Conservation (phyloP, 1,140 invertebrate genomes). For the Drusus annulatus region DNA sequence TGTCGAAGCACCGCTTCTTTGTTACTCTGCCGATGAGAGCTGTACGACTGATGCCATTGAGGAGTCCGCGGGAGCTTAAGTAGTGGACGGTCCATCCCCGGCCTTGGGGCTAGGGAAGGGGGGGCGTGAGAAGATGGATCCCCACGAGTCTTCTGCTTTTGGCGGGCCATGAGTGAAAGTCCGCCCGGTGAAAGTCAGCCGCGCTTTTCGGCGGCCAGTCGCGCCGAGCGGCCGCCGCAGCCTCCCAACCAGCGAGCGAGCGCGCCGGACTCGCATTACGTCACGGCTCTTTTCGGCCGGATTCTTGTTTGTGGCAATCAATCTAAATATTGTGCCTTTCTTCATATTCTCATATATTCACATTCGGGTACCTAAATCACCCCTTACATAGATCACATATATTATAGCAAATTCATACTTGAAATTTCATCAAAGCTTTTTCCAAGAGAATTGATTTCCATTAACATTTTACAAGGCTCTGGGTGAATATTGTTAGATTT, state of each 20-base stretch:
- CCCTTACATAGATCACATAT: too few relatives aligned
- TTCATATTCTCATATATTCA: too few relatives aligned
- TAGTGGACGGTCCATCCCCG: constrained; percentile 45
- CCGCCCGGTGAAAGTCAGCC: constrained; percentile 40
- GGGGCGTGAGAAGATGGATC: constrained; percentile 39
- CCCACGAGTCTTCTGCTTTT: constrained; percentile 36
- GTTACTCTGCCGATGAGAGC: constrained; percentile 49
- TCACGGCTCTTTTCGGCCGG: background rate
- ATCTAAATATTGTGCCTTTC: too few relatives aligned
- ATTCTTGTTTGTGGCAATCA: too few relatives aligned
- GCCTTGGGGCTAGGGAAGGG: constrained; percentile 30
- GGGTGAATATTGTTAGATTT: too few relatives aligned
- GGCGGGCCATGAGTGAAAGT: constrained; percentile 41
- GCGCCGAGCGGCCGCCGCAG: background rate
- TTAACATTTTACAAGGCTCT: too few relatives aligned
- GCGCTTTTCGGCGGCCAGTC: constrained; percentile 34
- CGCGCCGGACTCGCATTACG: background rate
- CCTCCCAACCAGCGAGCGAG: background rate
- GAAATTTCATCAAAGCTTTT: too few relatives aligned
- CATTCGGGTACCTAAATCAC: too few relatives aligned
- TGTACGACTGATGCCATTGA: constrained; percentile 48
- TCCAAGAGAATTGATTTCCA: too few relatives aligned
- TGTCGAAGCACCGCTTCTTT: constrained; percentile 43
- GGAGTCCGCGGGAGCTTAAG: constrained; percentile 44
- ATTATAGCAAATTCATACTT: too few relatives aligned